Percentiles rank a stretch among this genome's conserved stretches.
Evolutionary conservation across 2,113 vertebrate genomes (phyloP).

Genomic region (Lasiurus cinereus): DNA sequence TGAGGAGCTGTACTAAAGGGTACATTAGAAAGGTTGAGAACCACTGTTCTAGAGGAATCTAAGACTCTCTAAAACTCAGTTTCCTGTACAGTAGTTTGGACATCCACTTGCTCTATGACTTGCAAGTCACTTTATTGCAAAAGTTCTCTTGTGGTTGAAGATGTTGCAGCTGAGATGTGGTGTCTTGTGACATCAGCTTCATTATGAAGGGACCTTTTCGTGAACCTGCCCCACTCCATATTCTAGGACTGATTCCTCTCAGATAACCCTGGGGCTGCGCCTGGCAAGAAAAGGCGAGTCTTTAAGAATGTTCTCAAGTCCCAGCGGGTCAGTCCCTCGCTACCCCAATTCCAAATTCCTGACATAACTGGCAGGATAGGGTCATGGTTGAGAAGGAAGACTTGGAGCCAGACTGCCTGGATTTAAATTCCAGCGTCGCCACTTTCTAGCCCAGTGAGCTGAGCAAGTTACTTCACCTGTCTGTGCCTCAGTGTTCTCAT

Average conservation of each 20-base stretch:
- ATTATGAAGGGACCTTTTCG: conserved; percentile 66
- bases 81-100: conserved; percentile 45
- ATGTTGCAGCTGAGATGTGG: conserved; percentile 62
- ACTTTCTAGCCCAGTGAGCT: background rate
- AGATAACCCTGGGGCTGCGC: conserved; percentile 39
- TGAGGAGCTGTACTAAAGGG: too few species aligned
- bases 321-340: background rate
- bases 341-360: conserved; percentile 20
- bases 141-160: conserved; percentile 70
- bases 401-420: background rate
- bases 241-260: conserved; percentile 30
- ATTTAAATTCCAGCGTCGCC: conserved; percentile 40
- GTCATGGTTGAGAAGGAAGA: background rate
- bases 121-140: conserved; percentile 73
- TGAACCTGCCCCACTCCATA: background rate
- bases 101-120: conserved; percentile 56
- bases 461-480: background rate
- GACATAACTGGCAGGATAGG: background rate
- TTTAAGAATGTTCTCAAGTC: conserved; percentile 55
- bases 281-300: background rate
- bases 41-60: conserved; percentile 31
- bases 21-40: too few species aligned
- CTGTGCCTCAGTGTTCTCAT: conserved; percentile 24
- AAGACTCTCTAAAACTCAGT: conserved; percentile 43
- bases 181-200: conserved; percentile 57